Evolutionary conservation across 2,113 vertebrate species (phyloP).

Genomic region (Eurypyga helias): DNA sequence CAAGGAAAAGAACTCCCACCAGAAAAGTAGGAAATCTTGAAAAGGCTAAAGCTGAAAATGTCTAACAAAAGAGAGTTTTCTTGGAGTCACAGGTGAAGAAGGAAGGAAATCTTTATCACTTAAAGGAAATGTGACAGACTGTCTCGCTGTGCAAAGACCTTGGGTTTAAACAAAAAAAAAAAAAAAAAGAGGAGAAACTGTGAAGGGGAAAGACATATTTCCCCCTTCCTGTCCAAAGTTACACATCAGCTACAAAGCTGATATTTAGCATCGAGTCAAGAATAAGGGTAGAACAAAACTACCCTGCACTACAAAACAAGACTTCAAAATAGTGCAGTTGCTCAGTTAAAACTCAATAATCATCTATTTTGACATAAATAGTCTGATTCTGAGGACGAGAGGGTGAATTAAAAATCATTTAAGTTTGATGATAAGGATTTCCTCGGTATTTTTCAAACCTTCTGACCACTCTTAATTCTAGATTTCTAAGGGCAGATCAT

Average conservation of each 20-base stretch:
- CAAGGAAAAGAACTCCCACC: constrained; percentile 27
- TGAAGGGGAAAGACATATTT: background rate
- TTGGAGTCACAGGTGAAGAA: constrained; percentile 52
- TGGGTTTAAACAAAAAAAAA: background rate
- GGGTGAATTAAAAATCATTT: background rate
- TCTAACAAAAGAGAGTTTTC: constrained; percentile 29
- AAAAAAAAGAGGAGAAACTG: background rate
- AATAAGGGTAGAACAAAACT: background rate
- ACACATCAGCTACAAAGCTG: background rate
- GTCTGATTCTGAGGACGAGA: background rate
- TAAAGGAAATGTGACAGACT: background rate
- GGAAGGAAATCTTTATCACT: constrained; percentile 47
- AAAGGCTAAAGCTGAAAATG: constrained; percentile 4
- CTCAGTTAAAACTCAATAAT: background rate
- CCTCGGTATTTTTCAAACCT: background rate
- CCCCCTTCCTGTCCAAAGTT: background rate
- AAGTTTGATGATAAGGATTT: background rate
- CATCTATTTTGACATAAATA: background rate
- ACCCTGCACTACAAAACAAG: background rate
- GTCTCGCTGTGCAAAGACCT: constrained; percentile 24
- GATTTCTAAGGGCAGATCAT: background rate
- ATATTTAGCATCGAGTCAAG: background rate
- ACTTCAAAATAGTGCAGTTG: background rate
- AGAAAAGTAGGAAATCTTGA: constrained; percentile 52
- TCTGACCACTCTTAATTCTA: background rate